Base-by-base conservation (phyloP, 2,113 vertebrate species). In the Channa argus region DNA sequence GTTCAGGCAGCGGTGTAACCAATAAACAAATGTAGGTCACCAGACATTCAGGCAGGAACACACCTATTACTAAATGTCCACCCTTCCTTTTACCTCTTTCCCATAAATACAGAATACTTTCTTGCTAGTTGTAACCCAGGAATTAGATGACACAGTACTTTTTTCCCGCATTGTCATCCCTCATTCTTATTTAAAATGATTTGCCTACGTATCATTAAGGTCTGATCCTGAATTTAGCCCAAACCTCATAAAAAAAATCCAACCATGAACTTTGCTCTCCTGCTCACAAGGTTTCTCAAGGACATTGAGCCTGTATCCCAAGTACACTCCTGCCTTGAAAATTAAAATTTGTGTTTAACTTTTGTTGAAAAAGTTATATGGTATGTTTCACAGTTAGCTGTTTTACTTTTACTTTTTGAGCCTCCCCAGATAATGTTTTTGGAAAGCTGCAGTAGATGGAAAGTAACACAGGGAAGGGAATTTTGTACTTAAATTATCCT, bases 11-110 rank as follows among this genome's bases (percentile, higher is more conserved):
- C 77, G 77, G 62, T 77, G 83, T 71, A 77, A 76, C 73, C 71
- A 82, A 87, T 86, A 84, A 90, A 89, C 63, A 79, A 80, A 93
- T 91, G 76, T 89, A 91, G 89, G 87, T 91, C 91, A 91, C 70
- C 81, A 82, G 67, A 88, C 78, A 63, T 55, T 82, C 63, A 74
- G 45, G 38, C 74, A 68, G 65, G 62, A 67, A 63, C 43, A 69
- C 61, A 82, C 74, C 63, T 71, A 67, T 82, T 84, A 86, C 59
- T 66, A 68, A 80, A 77, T 36, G 11, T 65, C 36, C 8, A 2
- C 55, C 77, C 46, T 73, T 64, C 60, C 55, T 54, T 51, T 71
- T 59, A 71, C 58, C 50, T n/a, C n/a, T n/a, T n/a, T n/a, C 55
- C 47, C 47, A 76, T 34, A 63, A 63, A 67, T 73, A 65, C n/a